Base-by-base conservation (phyloP, 2,888 invertebrate species). In the Drosophila infuscata region DNA sequence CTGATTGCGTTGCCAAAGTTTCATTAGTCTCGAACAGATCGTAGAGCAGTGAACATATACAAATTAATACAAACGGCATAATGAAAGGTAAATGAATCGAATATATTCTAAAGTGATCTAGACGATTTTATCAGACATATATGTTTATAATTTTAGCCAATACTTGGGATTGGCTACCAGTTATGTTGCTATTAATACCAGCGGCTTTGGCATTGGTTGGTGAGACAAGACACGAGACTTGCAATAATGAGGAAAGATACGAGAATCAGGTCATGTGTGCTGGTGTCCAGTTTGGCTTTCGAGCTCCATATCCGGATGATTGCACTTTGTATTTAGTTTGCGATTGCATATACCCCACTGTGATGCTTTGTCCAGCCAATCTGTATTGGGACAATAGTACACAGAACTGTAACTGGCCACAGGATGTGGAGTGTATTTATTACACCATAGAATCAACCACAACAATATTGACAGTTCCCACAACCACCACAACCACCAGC, bases 261-360 rank as follows among this genome's bases (percentile, higher is more conserved):
- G 77, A 76, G 64, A 88, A 88, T 61, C 77, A 83, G 25, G 49
- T 54, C n/a, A 86, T 84, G 58, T 88, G 88, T 43, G 52, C 1
- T 0, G 80, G 69, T 20, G 74, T 80, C 41, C 32, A 68, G 0
- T 77, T 79, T 25, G 91, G 91, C 5, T 67, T 58, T 17, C 52
- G 75, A 35, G 84, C 88, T 12, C 81, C 92, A 1, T 86, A 91
- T 81, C 91, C 91, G 7, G 86, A 86, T 29, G 79, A 91, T 54
- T 91, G 91, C 43, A 74, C 57, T 5, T 52, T 75, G 20, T 92
- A 75, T 59, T 64, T 91, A 25, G 88, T 91, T 5, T 92, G 91
- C 66, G 85, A 89, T 38, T 87, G 91, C 53, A 43, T 78, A 0
- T 84, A 84, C 58, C 90, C 91, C 5, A 89, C 91, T 17, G 86